A percentile compares a stretch with the other conserved stretches of the same genome.
phyloP scores from a whole-genome alignment of 92 coral and sea anemone genomes.

The Porites divaricata region DNA sequence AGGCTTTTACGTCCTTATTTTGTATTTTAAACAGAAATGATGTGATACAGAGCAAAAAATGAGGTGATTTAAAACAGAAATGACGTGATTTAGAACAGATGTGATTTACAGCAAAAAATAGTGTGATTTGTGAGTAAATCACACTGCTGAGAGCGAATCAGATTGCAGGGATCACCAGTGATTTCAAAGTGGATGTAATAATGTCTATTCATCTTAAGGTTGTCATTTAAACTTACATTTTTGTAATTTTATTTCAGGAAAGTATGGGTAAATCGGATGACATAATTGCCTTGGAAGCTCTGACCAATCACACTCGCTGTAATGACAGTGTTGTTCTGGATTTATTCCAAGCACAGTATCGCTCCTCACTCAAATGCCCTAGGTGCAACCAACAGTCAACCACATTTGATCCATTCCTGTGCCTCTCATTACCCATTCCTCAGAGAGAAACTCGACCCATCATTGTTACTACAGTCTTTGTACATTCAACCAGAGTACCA shows the following conservation, averaged over 20 bases:
- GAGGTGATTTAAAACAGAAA: too few species aligned
- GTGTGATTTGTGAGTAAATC: too few species aligned
- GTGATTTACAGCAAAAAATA: too few species aligned
- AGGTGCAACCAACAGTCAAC: conserved; percentile 88
- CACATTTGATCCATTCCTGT: conserved; percentile 90
- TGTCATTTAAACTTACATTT: not conserved
- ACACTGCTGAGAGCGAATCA: too few species aligned
- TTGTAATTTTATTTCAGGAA: conserved; percentile 60
- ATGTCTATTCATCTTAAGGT: not conserved
- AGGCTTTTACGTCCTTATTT: too few species aligned
- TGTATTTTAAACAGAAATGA: too few species aligned
- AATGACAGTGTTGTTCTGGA: conserved; percentile 91
- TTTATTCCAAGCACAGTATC: conserved; percentile 91
- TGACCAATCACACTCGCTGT: conserved; percentile 77
- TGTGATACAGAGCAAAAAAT: too few species aligned
- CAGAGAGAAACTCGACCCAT: conserved; percentile 82
- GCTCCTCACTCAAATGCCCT: conserved; percentile 89
- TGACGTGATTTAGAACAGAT: too few species aligned
- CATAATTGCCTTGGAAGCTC: conserved; percentile 74
- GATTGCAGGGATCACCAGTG: too few species aligned
- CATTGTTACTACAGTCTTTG: conserved; percentile 78
- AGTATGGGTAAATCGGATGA: conserved; percentile 81
- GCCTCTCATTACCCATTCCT: conserved; percentile 89
- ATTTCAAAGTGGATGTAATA: too few species aligned
- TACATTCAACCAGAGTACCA: conserved; percentile 79